Conservation (phyloP, 37 sponge, comb jelly and placozoan species). For the Hexactinellida sp. region DNA sequence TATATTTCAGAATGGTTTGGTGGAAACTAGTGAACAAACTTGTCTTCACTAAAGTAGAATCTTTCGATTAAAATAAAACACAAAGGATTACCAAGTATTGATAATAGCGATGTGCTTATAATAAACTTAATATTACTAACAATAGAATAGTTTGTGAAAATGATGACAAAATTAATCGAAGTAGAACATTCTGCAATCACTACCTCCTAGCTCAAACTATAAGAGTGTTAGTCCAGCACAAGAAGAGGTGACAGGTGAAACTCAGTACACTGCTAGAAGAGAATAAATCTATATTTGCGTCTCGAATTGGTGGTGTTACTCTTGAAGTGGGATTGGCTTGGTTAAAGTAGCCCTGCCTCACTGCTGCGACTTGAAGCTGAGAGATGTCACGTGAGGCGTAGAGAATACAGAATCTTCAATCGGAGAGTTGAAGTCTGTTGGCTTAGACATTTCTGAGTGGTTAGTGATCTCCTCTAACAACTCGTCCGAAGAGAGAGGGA, state of each 20-base stretch:
- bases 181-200: constrained; percentile 15
- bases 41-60: neutral
- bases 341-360: neutral
- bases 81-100: neutral
- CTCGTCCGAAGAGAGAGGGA: neutral
- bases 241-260: neutral
- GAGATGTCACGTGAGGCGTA: neutral
- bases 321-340: neutral
- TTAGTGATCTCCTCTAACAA: neutral
- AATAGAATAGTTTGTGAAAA: constrained; percentile 14
- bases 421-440: neutral
- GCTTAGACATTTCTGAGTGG: neutral
- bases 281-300: constrained; percentile 5
- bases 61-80: neutral
- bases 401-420: constrained; percentile 12
- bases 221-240: constrained; percentile 2
- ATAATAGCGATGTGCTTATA: constrained; percentile 16
- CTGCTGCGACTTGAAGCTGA: neutral
- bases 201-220: constrained; percentile 17
- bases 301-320: neutral
- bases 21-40: neutral
- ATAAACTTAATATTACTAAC: constrained; percentile 14
- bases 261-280: neutral
- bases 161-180: constrained; percentile 12
- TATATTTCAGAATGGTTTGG: neutral